A percentile compares a stretch with the other conserved stretches of the same genome.
Conservation (phyloP, 2,797 vertebrate species). For the Spatula clypeata region DNA sequence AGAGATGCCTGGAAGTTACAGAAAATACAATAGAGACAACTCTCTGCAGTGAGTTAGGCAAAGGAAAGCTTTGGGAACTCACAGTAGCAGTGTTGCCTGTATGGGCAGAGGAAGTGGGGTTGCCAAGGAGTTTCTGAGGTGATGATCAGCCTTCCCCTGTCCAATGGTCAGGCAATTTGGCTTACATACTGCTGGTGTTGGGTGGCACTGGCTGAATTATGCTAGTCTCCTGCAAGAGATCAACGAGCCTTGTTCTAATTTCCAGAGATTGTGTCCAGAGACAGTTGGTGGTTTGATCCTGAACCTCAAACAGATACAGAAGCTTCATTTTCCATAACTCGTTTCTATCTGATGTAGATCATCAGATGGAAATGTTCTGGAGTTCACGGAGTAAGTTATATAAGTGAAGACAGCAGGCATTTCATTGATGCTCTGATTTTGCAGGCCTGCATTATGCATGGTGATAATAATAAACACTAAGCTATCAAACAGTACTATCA, state of each 20-base stretch:
- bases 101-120: fast-evolving
- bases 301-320: background rate
- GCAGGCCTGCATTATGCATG: background rate
- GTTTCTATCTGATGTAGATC: background rate
- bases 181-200: background rate
- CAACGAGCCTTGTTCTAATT: background rate
- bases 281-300: background rate
- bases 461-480: constrained; percentile 23
- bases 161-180: background rate
- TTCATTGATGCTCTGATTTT: constrained; percentile 15
- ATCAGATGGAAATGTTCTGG: background rate
- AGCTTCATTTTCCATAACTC: background rate
- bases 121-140: background rate
- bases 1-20: background rate
- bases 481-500: background rate
- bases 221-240: background rate
- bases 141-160: background rate
- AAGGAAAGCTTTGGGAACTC: background rate
- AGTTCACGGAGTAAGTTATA: background rate
- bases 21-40: background rate
- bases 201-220: background rate
- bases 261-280: background rate
- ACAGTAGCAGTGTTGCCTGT: background rate
- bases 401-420: background rate
- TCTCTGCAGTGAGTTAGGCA: background rate